Evolutionary conservation across 2,113 vertebrate species (phyloP).

Genomic region (Lepidothrix coronata): DNA sequence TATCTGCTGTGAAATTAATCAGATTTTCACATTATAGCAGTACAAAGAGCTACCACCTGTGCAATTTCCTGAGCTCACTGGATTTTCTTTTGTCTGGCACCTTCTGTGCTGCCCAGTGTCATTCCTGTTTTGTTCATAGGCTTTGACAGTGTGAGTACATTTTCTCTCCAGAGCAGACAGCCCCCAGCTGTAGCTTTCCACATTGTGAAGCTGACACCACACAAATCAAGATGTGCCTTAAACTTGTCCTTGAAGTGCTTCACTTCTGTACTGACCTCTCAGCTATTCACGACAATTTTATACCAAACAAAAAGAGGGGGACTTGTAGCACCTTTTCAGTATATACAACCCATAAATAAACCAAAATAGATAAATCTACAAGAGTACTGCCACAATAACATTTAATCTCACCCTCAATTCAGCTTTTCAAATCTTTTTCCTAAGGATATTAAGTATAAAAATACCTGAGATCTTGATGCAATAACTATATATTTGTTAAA

Average conservation of each 20-base stretch:
- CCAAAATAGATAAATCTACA: neutral
- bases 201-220: neutral
- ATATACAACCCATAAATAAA: neutral
- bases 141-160: slow-evolving; percentile 29
- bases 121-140: neutral
- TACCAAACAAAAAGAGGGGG: neutral
- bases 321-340: neutral
- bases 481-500: neutral
- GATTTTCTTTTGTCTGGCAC: slow-evolving; percentile 45
- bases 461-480: neutral
- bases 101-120: slow-evolving; percentile 38
- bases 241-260: slow-evolving; percentile 10
- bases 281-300: neutral
- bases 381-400: neutral
- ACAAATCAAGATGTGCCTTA: slow-evolving; percentile 24
- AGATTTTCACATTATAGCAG: slow-evolving; percentile 30
- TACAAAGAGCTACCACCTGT: slow-evolving; percentile 24
- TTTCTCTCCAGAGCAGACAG: slow-evolving; percentile 28
- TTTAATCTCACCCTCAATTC: neutral
- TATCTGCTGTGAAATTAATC: slow-evolving; percentile 36
- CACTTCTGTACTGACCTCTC: neutral
- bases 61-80: slow-evolving; percentile 32
- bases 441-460: neutral
- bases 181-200: slow-evolving; percentile 23
- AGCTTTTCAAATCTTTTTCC: neutral